Evolutionary conservation across 2,797 vertebrate species (phyloP).

Genomic region (Luscinia luscinia): DNA sequence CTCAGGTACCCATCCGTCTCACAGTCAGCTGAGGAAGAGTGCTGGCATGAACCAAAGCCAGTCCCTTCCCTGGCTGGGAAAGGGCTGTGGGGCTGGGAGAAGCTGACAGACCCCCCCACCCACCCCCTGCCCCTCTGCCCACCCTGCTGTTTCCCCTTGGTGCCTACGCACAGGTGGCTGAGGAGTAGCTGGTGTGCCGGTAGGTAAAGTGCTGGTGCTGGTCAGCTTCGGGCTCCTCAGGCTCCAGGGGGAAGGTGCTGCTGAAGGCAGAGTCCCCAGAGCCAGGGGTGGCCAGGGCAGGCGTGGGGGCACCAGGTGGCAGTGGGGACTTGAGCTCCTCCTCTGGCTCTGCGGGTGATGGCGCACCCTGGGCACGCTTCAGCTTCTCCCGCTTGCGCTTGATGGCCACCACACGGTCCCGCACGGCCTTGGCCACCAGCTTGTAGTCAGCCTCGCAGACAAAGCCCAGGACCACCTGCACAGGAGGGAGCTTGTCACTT

Average conservation of each 20-base stretch:
- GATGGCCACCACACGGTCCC: conserved; percentile 89
- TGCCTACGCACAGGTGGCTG: conserved; percentile 79
- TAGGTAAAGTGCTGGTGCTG: conserved; percentile 91
- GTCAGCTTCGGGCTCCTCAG: conserved; percentile 93
- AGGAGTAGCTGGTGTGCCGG: conserved; percentile 81
- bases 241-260: conserved; percentile 82
- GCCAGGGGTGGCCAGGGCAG: conserved; percentile 65
- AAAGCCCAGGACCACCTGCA: conserved; percentile 91
- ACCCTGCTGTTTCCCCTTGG: accelerated
- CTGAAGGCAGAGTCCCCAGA: conserved; percentile 83
- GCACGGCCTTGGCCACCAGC: conserved; percentile 92
- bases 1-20: conserved; percentile 94
- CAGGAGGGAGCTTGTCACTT: accelerated
- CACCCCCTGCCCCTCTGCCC: accelerated
- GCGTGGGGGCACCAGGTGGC: not conserved
- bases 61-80: not conserved
- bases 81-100: not conserved
- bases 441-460: conserved; percentile 95
- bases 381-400: conserved; percentile 92
- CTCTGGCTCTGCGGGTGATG: conserved; percentile 74
- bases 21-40: conserved; percentile 86
- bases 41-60: not conserved
- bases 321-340: conserved; percentile 64
- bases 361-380: conserved; percentile 78
- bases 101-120: not conserved